Percentiles rank a stretch among this genome's conserved stretches.
These are phyloP conservation scores for Pogonomyrmex barbatus DNA, from an alignment of 1,140 invertebrate species.

Conservation along the genomic window DNA sequence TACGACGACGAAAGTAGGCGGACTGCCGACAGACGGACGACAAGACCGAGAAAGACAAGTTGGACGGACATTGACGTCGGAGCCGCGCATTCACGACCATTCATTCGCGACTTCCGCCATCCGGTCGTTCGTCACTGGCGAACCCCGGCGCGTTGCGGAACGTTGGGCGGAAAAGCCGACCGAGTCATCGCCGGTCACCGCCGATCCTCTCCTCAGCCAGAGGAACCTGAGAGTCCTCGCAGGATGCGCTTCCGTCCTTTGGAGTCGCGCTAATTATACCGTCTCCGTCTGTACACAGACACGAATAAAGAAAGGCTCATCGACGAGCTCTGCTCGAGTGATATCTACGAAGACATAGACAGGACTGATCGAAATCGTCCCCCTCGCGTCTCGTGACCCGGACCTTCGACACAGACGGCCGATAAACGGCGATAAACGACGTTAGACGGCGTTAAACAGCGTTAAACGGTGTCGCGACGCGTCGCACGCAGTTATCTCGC, in stretches of 20 bases:
- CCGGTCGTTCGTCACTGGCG: conserved; percentile 15
- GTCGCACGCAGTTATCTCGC: not conserved
- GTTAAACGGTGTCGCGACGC: not conserved
- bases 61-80: conserved; percentile 17
- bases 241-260: not conserved
- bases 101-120: conserved; percentile 45
- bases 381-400: not conserved
- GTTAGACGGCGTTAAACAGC: not conserved
- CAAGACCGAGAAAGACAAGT: not conserved
- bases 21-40: not conserved
- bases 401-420: not conserved
- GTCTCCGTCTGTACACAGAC: too few species aligned
- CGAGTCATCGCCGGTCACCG: not conserved
- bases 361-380: not conserved
- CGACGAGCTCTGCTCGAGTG: too few species aligned
- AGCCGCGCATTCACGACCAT: conserved; percentile 13
- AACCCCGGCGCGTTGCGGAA: not conserved
- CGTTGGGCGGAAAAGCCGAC: not conserved
- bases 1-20: conserved; percentile 4
- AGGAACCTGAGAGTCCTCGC: not conserved
- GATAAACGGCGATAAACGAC: not conserved
- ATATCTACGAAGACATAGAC: not conserved
- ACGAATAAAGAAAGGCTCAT: not conserved
- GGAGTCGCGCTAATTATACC: not conserved
- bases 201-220: not conserved